phyloP scores from a whole-genome alignment of 1,140 invertebrate genomes.

The Lepidostoma basale region DNA sequence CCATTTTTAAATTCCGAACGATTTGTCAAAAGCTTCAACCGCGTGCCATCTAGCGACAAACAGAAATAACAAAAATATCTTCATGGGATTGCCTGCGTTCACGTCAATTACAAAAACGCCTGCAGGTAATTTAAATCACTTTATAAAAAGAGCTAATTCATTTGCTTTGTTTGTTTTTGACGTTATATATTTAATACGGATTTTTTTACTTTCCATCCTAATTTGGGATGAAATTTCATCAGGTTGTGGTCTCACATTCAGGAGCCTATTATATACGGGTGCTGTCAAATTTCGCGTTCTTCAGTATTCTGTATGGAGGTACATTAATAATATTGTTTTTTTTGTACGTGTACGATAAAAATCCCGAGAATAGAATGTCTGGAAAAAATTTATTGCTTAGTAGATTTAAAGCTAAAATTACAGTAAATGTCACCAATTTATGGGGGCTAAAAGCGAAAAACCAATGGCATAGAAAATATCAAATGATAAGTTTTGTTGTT shows the following conservation, averaged over 20 bases:
- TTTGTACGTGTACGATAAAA: constrained; percentile 29
- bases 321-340: constrained; percentile 43
- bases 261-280: constrained; percentile 11
- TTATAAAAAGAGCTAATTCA: too few species aligned
- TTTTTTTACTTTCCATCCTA: too few species aligned
- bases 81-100: constrained; percentile 6
- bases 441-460: not conserved
- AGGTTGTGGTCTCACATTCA: not conserved
- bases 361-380: constrained; percentile 20
- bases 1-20: constrained; percentile 36
- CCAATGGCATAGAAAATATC: not conserved
- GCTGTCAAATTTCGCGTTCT: constrained; percentile 36
- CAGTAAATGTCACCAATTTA: not conserved
- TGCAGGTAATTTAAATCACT: too few species aligned
- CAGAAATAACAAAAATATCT: constrained; percentile 42
- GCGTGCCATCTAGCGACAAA: constrained; percentile 31
- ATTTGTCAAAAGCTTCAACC: constrained; percentile 26
- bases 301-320: constrained; percentile 14
- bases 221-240: not conserved
- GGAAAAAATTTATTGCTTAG: constrained; percentile 34
- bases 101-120: too few species aligned
- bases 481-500: too few species aligned
- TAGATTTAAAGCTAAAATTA: constrained; percentile 27
- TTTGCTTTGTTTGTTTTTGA: too few species aligned
- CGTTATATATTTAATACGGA: too few species aligned